These are phyloP conservation scores for Erebia palarica DNA, from an alignment of 2,888 invertebrate genomes.

Conservation along the genomic window DNA sequence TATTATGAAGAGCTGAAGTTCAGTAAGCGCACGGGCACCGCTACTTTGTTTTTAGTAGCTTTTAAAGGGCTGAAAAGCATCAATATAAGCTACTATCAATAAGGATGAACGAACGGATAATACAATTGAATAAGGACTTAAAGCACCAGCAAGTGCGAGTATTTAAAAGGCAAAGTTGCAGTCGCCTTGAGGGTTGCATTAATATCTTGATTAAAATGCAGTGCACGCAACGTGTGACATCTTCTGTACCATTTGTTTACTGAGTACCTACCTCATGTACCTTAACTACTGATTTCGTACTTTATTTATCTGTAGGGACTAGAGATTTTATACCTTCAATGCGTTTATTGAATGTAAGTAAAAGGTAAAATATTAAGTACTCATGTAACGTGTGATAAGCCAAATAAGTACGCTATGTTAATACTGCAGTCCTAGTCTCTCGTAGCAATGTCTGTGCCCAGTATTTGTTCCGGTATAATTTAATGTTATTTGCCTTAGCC, in stretches of 20 bases:
- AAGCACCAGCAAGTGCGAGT: not conserved
- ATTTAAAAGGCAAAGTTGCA: conserved; percentile 26
- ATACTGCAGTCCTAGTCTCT: not conserved
- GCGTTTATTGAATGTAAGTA: no score
- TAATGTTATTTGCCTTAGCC: not conserved
- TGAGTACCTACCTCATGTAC: conserved; percentile 37
- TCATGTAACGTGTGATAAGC: not conserved
- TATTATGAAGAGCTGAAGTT: no score
- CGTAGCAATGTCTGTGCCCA: not conserved
- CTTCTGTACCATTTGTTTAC: conserved; percentile 52
- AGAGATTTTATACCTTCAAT: not conserved
- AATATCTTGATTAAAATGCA: conserved; percentile 50
- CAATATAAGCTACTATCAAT: not conserved
- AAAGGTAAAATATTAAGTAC: no score
- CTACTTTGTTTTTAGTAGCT: no score
- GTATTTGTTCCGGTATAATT: not conserved
- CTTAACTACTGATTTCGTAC: no score
- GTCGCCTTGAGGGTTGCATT: conserved; percentile 46
- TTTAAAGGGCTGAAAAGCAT: not conserved
- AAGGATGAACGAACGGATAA: conserved; percentile 10
- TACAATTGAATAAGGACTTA: conserved; percentile 15
- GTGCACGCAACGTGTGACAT: conserved; percentile 44
- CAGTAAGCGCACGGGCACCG: no score
- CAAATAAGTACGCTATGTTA: not conserved
- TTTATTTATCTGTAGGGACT: not conserved